Base-by-base conservation (phyloP, 2,113 vertebrate species). In the Astur gentilis region DNA sequence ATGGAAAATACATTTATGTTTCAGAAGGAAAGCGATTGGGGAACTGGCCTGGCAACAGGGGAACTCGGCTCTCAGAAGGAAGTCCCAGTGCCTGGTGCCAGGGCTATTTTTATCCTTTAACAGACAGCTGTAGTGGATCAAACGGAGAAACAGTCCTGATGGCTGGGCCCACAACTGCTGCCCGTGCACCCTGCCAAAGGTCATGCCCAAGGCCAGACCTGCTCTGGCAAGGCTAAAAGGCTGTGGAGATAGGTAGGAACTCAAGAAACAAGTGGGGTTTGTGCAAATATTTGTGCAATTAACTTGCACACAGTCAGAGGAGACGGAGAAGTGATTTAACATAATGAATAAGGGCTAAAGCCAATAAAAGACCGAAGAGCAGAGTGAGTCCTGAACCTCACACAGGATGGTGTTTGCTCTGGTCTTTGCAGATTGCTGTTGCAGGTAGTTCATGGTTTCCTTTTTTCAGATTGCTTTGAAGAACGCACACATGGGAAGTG, bases 51-150 rank as follows among this genome's bases (percentile, higher is more conserved):
- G 50, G 47, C 0, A 2, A 40, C 49, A 54, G 52, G 44, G 84
- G 73, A 96, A 27, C 71, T 94, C 0, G 0, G n/a, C 8, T 69
- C 44, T 49, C 54, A 65, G 44, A 47, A 89, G 93, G 84, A 95
- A 96, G 61, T 87, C 71, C 70, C 81, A 36, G 45, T 47, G 31
- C 21, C 49, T 76, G 12, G 5, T 96, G 61, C 69, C 29, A 58
- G 67, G 77, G 57, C 47, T 96, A 91, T 94, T 96, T 96, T 93
- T 95, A 29, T 83, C 83, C 66, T 89, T 60, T 65, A 72, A n/a
- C 42, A n/a, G 64, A n/a, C 67, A 89, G 18, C 31, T 76, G n/a
- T 40, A 71, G 40, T 64, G 67, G 77, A 95, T 96, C 54, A 76
- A 52, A 87, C 6, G 3, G 70, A 79, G 93, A 75, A 79, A 3